phyloP scores from a whole-genome alignment of 2,888 invertebrate genomes.

The Caradrina kadenii region DNA sequence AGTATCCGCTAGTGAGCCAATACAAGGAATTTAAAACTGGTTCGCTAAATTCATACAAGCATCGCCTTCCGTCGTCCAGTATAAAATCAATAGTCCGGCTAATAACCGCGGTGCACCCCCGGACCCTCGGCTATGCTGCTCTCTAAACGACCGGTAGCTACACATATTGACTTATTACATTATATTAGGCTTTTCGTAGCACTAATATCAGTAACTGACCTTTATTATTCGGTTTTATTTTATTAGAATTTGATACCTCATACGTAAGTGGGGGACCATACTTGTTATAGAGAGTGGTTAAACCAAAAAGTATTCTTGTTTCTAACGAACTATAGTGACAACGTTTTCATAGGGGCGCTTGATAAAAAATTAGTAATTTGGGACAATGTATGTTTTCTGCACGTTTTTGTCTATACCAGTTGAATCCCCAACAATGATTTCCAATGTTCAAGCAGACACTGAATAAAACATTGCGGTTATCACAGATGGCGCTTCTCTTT shows the following conservation, averaged over 20 bases:
- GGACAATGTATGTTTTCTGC: too few species aligned
- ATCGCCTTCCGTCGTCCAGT: slow-evolving; percentile 4
- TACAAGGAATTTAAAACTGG: slow-evolving; percentile 5
- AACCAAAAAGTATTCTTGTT: too few species aligned
- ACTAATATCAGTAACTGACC: background rate
- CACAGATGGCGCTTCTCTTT: background rate
- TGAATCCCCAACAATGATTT: too few species aligned
- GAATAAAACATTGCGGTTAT: background rate
- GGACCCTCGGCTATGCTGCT: slow-evolving; percentile 31
- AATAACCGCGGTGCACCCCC: slow-evolving; percentile 74
- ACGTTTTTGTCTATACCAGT: too few species aligned
- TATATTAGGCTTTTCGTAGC: slow-evolving; percentile 33
- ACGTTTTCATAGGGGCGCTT: too few species aligned
- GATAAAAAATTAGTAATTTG: too few species aligned
- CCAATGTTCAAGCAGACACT: background rate
- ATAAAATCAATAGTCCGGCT: slow-evolving; percentile 73
- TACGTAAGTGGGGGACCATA: too few species aligned
- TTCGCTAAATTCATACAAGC: background rate
- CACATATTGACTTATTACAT: slow-evolving; percentile 45
- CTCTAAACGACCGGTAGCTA: slow-evolving; percentile 29
- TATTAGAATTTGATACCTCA: background rate
- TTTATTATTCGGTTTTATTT: background rate
- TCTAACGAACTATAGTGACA: too few species aligned
- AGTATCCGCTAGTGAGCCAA: background rate
- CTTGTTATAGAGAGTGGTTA: too few species aligned